Evolutionary conservation across 2,113 vertebrate genomes (phyloP).

Genomic region (Cromileptes altivelis): DNA sequence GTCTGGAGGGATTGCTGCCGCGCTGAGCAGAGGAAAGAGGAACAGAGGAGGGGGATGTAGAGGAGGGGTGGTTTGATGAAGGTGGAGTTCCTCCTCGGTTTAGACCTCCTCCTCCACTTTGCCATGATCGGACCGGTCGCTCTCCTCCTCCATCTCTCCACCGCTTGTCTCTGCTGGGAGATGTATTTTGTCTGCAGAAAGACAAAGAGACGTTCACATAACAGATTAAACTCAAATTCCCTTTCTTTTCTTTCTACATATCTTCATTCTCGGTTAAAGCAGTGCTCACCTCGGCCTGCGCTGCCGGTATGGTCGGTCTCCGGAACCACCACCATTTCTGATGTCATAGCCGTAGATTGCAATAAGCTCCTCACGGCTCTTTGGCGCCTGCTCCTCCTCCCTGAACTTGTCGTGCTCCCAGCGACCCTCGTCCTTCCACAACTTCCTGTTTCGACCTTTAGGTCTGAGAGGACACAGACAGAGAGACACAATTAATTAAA

Average conservation of each 20-base stretch:
- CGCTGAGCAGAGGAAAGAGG: slow-evolving; percentile 40
- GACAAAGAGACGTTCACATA: not conserved
- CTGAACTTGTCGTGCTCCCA: slow-evolving; percentile 98
- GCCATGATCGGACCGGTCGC: slow-evolving; percentile 80
- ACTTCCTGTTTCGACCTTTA: slow-evolving; percentile 93
- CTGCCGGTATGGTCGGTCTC: slow-evolving; percentile 87
- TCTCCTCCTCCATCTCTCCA: slow-evolving; percentile 73
- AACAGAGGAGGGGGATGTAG: slow-evolving; percentile 13
- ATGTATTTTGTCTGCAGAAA: slow-evolving; percentile 64
- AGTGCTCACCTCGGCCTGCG: slow-evolving; percentile 89
- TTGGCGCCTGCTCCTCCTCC: slow-evolving; percentile 97
- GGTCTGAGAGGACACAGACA: slow-evolving; percentile 83
- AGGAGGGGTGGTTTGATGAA: slow-evolving; percentile 37
- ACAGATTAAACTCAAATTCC: not conserved
- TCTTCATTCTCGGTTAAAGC: not conserved
- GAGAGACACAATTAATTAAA: not conserved
- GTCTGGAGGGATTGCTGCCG: slow-evolving; percentile 46
- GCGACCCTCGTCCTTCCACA: slow-evolving; percentile 98
- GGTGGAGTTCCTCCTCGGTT: slow-evolving; percentile 55
- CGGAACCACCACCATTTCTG: slow-evolving; percentile 88
- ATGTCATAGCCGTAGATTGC: slow-evolving; percentile 98
- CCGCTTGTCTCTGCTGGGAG: slow-evolving; percentile 79
- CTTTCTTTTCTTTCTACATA: no score
- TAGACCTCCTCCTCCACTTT: slow-evolving; percentile 49
- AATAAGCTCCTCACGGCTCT: slow-evolving; percentile 95